phyloP scores from a whole-genome alignment of 2,888 invertebrate genomes.

The Eupithecia centaureata region DNA sequence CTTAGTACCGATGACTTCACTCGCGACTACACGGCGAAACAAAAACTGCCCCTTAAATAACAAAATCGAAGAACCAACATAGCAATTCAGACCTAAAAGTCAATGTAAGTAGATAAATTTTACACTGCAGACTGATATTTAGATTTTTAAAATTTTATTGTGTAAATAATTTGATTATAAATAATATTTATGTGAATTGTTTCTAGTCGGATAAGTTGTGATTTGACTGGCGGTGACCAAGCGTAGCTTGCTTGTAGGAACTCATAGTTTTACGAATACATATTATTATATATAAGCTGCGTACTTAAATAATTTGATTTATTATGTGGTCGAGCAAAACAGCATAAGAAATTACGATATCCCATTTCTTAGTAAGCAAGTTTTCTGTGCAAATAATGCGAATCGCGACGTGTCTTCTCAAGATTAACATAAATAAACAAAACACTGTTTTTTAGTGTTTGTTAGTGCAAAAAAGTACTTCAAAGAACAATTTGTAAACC shows the following conservation, averaged over 20 bases:
- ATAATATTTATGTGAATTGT: constrained; percentile 40
- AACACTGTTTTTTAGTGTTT: not conserved
- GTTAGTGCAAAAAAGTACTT: not conserved
- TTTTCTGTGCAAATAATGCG: not conserved
- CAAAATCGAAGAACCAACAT: constrained; percentile 74
- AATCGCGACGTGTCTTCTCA: not conserved
- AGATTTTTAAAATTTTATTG: constrained; percentile 64
- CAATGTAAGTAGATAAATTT: constrained; percentile 69
- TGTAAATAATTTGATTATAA: constrained; percentile 56
- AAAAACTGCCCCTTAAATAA: constrained; percentile 55
- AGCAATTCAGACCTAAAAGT: constrained; percentile 64
- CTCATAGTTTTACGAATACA: not conserved
- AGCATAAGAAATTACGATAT: not conserved
- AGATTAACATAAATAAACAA: not conserved
- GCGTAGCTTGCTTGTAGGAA: not conserved
- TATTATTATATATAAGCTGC: too few relatives aligned
- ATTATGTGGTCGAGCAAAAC: too few relatives aligned
- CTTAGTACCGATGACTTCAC: constrained; percentile 62
- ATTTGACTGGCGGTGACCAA: constrained; percentile 6
- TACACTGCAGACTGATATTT: constrained; percentile 81
- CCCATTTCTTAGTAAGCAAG: not conserved
- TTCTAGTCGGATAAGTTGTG: constrained; percentile 30
- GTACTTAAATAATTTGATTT: not conserved
- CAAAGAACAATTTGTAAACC: not conserved
- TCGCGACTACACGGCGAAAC: constrained; percentile 56